A percentile compares a stretch with the other conserved stretches of the same genome.
Conservation (phyloP, 1,140 invertebrate species). For the Bombus sibiricus region DNA sequence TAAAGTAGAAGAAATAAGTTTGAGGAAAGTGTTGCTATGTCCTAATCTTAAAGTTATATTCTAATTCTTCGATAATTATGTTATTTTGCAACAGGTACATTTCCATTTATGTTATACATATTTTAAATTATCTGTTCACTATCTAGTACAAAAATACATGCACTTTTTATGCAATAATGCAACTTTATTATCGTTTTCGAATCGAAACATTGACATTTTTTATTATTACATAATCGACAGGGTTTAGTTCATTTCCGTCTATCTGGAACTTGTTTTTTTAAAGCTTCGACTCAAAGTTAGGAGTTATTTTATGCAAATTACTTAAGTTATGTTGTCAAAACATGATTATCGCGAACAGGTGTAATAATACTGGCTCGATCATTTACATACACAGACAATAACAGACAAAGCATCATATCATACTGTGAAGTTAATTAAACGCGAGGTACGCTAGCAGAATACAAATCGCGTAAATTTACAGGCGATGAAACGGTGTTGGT, state of each 20-base stretch:
- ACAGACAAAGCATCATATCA: not conserved
- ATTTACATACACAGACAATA: not conserved
- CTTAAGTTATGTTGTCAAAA: too few species aligned
- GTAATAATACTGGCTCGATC: not conserved
- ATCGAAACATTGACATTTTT: not conserved
- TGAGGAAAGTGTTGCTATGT: too few species aligned
- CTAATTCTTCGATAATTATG: not conserved
- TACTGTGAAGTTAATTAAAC: constrained; percentile 20
- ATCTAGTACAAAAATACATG: too few species aligned
- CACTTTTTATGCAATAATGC: too few species aligned
- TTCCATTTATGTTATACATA: too few species aligned
- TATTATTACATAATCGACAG: not conserved
- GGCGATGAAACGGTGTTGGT: not conserved
- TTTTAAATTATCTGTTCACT: too few species aligned
- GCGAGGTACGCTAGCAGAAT: not conserved
- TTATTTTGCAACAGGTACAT: too few species aligned
- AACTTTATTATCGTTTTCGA: not conserved
- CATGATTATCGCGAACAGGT: not conserved
- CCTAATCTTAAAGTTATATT: not conserved
- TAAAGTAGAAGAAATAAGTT: not conserved
- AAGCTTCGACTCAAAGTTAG: not conserved
- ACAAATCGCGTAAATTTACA: not conserved
- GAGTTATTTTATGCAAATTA: not conserved
- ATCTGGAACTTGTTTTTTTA: not conserved
- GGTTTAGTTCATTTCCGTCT: not conserved